These are phyloP conservation scores for Paracanthobrama guichenoti DNA, from an alignment of 2,113 vertebrate species.

Conservation along the genomic window DNA sequence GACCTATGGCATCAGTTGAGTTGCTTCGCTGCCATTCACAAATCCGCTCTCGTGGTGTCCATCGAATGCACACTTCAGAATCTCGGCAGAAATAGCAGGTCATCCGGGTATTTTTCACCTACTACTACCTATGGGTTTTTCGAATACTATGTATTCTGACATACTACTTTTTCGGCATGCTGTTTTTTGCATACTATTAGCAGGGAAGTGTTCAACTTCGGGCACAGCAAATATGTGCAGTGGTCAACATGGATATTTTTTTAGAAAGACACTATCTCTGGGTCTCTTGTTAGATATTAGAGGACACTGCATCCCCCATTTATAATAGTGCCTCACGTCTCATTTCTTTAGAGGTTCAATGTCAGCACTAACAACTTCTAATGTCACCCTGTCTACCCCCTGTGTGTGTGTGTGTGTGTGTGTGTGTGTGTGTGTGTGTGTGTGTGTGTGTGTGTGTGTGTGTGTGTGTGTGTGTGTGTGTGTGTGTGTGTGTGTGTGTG, in stretches of 20 bases:
- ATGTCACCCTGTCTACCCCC: slow-evolving; percentile 13
- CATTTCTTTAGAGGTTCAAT: slow-evolving; percentile 32
- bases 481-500: not conserved
- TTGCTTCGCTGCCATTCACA: too few relatives aligned
- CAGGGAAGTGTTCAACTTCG: too few relatives aligned
- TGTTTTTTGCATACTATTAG: too few relatives aligned
- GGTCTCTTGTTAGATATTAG: not conserved
- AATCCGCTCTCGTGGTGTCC: too few relatives aligned
- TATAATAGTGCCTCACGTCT: not conserved
- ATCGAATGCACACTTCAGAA: too few relatives aligned
- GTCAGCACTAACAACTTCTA: slow-evolving; percentile 29
- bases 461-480: slow-evolving; percentile 1
- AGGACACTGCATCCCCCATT: slow-evolving; percentile 8
- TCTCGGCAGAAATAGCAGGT: too few relatives aligned
- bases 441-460: slow-evolving; percentile 25
- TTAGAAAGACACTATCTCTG: not conserved
- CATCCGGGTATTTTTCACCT: too few relatives aligned
- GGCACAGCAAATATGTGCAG: not conserved
- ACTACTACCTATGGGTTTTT: too few relatives aligned
- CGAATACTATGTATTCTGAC: too few relatives aligned
- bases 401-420: slow-evolving; percentile 20
- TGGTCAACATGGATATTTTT: not conserved
- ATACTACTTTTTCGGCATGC: too few relatives aligned
- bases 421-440: not conserved
- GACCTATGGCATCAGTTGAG: too few relatives aligned